Percentiles rank a stretch among this genome's conserved stretches.
Evolutionary conservation across 2,113 vertebrate genomes (phyloP).

Genomic region (Neomonachus schauinslandi): DNA sequence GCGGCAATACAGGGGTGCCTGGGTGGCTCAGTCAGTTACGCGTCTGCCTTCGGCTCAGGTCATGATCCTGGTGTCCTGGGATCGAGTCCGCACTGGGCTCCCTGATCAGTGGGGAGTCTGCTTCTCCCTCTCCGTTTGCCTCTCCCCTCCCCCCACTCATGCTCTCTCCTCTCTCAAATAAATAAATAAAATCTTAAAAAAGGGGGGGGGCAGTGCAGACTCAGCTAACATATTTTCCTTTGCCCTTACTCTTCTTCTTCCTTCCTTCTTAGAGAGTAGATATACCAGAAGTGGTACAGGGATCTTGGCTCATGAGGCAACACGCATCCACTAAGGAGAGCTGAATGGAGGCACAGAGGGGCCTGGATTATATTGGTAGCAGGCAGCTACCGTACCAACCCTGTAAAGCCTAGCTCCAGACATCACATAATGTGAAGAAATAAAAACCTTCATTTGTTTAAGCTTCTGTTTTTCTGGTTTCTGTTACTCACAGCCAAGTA

Average conservation of each 20-base stretch:
- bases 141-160: neutral
- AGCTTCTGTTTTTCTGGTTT: conserved; percentile 57
- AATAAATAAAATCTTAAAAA: neutral
- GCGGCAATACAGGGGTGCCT: neutral
- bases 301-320: neutral
- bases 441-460: neutral
- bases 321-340: neutral
- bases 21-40: neutral
- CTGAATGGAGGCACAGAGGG: neutral
- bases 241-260: neutral
- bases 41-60: neutral
- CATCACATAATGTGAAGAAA: neutral
- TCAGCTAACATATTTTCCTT: neutral
- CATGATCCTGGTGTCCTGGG: neutral
- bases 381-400: neutral
- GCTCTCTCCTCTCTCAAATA: neutral
- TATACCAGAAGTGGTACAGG: rapidly evolving
- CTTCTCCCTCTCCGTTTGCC: neutral
- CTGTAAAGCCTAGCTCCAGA: neutral
- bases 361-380: neutral
- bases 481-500: conserved; percentile 6
- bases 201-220: neutral
- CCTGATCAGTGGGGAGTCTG: neutral
- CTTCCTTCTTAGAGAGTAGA: neutral
- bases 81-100: neutral